These are phyloP conservation scores for Lutraria rhynchaena DNA, from an alignment of 1,140 invertebrate species.

Conservation along the genomic window DNA sequence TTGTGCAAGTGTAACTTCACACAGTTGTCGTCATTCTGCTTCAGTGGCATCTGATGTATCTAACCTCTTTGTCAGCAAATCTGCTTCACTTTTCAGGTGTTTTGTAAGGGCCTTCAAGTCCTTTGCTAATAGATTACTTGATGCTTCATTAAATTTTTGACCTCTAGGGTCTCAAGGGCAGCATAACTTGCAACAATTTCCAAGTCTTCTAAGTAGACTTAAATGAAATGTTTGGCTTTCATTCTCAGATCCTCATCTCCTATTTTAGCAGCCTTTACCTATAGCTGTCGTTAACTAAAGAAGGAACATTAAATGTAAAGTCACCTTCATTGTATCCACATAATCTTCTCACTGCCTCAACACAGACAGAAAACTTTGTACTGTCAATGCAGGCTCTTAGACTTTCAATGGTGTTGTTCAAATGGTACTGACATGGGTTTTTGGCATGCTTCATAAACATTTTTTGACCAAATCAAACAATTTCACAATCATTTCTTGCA, in stretches of 20 bases:
- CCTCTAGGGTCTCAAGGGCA: slow-evolving; percentile 4
- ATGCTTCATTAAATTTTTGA: slow-evolving; percentile 4
- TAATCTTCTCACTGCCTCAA: not conserved
- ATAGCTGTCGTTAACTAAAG: not conserved
- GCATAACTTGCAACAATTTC: slow-evolving; percentile 14
- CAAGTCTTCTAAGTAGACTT: slow-evolving; percentile 24
- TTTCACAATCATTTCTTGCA: not conserved
- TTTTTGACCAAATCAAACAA: too few relatives aligned
- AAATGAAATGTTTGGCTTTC: slow-evolving; percentile 10
- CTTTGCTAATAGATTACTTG: too few relatives aligned
- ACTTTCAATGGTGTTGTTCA: not conserved
- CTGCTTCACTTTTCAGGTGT: too few relatives aligned
- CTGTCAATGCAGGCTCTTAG: not conserved
- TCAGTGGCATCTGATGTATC: too few relatives aligned
- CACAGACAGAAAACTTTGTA: not conserved
- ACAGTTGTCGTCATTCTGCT: too few relatives aligned
- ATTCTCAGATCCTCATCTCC: not conserved
- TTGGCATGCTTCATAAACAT: too few relatives aligned
- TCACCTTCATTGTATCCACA: slow-evolving; percentile 8
- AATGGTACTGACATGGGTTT: not conserved
- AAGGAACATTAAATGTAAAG: not conserved
- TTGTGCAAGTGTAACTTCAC: too few relatives aligned
- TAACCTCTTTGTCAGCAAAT: too few relatives aligned
- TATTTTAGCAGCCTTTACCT: not conserved
- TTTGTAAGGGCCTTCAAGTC: too few relatives aligned